These are phyloP conservation scores for Psilopsiagon aurifrons DNA, from an alignment of 2,113 vertebrate genomes.

Conservation along the genomic window DNA sequence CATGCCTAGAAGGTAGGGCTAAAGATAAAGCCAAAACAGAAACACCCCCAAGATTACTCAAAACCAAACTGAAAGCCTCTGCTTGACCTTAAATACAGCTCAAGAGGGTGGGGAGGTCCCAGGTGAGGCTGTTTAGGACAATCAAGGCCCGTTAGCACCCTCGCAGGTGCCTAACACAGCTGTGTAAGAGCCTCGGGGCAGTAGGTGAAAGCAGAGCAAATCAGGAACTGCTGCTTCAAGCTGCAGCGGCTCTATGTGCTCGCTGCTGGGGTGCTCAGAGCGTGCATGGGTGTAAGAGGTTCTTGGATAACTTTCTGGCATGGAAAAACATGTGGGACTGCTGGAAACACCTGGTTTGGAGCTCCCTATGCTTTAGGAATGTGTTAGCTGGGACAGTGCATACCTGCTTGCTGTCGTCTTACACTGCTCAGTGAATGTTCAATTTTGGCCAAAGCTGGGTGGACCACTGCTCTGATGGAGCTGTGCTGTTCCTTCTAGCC, in stretches of 20 bases:
- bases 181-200: accelerated
- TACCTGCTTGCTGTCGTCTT: neutral
- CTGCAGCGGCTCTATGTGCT: neutral
- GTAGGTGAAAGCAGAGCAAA: neutral
- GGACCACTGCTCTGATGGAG: neutral
- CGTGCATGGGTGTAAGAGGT: accelerated
- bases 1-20: accelerated
- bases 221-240: neutral
- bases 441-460: neutral
- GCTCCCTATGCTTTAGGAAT: neutral
- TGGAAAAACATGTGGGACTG: neutral
- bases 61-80: neutral
- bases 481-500: neutral
- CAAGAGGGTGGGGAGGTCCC: neutral
- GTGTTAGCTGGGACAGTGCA: neutral
- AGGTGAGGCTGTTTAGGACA: neutral
- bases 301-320: neutral
- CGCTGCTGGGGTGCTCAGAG: accelerated
- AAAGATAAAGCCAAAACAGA: neutral
- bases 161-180: neutral
- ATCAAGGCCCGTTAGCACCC: neutral
- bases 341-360: neutral
- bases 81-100: neutral
- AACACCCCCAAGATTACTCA: neutral
- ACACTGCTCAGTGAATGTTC: accelerated